Base-by-base conservation (phyloP, 2,888 invertebrate genomes). In the Neuroscelio doddi region DNA sequence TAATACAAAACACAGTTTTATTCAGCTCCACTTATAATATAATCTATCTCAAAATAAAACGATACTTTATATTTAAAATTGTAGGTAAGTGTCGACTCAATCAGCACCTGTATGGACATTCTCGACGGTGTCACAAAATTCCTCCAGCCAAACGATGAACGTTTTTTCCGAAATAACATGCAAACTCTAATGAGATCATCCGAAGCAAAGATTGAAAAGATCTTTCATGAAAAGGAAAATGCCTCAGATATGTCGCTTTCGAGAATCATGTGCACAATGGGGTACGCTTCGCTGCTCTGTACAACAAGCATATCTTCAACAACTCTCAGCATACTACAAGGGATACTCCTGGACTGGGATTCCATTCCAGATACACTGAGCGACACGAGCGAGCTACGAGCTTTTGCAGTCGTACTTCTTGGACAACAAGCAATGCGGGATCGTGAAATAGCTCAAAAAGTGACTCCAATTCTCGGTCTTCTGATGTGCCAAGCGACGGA, bases 391-490 rank as follows among this genome's bases (percentile, higher is more conserved):
- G 75, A 74, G 8, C 64, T 77, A 4, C 82, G 83, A 59, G 87
- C 87, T 41, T 85, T 86, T 14, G 85, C 84, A 39, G 85, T 89
- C 10, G 85, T 80, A 1, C 73, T 85, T 8, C 70, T 89, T 46
- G 89, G 91, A 8, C 89, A 89, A 75, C 86, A 92, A 75, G 89
- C 90, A 73, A 80, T 92, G 67, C 88, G 91, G 61, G 87, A 92
- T 78, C 89, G 91, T 56, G 84, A 80, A 9, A 79, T 89, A 32
- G 92, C 92, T 9, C 88, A 87, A 67, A 86, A 86, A 59, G 87
- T 89, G 53, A 89, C 91, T 59, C 90, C 91, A 15, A 86, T 88
- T 47, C 85, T 92, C 53, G 90, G 90, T 0, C 80, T 85, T 44
- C 85, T 92, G 69, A 85, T 93, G 76, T 86, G 87, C 45, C 73